Base-by-base conservation (phyloP, 2,888 invertebrate species). In the Phania funesta region DNA sequence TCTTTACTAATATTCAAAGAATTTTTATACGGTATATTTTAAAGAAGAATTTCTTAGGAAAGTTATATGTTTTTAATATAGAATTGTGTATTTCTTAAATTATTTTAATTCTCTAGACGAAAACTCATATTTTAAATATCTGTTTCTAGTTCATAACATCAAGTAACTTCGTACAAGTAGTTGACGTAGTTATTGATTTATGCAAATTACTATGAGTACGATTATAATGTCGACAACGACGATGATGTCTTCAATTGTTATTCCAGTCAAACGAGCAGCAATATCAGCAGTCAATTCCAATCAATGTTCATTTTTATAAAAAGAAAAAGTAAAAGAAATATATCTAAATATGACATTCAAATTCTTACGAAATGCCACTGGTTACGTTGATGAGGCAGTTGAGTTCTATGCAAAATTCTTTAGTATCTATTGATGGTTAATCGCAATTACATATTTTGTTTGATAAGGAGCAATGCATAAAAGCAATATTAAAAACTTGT, bases 271-370 rank as follows among this genome's bases (percentile, higher is more conserved):
- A 79, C 35, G 46, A 58, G 22, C 64, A 64, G 22, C 29, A 58
- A 50, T 29, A 24, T 29, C 38, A 52, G 32, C 32, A 65, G 70
- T 80, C 60, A 24, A 46, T 60, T 65, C 26, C 29, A 76, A 76
- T 80, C 80, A 76, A 52, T 76, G 52, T 80, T 76, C 60, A 7
- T 24, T 50, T 52, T 44, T 18, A 56, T 32, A 1, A 4, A 44
- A 44, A 16, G 18, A 26, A 22, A 11, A 52, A 54, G 26, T 38
- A 20, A 26, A 8, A 41, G 1, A 26, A 44, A 20, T 38, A 54
- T 41, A 26, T 44, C 4, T 20, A 52, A 3, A 46, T 29, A 32
- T 20, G 1, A 41, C 46, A 60, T 48, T 35, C 1, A 18, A 32
- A 50, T 44, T 29, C 8, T 62, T 29, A n/a, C 50, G 29, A 18